Evolutionary conservation across 2,113 vertebrate species (phyloP).

Genomic region (Paratilapia polleni): DNA sequence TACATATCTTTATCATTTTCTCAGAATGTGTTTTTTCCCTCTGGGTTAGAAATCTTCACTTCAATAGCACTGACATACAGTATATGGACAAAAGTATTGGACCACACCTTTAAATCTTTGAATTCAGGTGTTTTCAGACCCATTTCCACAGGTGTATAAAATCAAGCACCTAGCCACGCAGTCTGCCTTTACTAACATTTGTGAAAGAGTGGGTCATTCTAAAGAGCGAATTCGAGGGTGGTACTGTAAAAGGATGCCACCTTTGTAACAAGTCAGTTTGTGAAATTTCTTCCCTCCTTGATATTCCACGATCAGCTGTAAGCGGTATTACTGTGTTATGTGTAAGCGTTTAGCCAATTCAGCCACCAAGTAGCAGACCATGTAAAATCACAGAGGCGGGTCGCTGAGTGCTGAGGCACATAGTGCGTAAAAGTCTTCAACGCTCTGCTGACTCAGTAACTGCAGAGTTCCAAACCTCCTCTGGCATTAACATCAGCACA

Average conservation of each 20-base stretch:
- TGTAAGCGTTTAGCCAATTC: background rate
- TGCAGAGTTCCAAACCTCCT: no score
- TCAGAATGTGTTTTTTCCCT: no score
- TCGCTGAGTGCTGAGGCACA: background rate
- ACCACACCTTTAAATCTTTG: background rate
- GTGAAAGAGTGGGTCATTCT: background rate
- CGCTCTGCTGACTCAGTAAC: no score
- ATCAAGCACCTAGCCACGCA: background rate
- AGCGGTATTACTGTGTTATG: background rate
- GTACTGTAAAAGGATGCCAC: background rate
- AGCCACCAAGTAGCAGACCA: background rate
- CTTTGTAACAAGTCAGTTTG: background rate
- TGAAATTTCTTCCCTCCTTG: background rate
- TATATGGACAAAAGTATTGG: background rate
- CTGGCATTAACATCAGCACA: background rate
- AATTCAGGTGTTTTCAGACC: background rate
- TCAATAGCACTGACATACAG: background rate
- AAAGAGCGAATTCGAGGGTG: background rate
- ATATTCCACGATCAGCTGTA: rapidly evolving
- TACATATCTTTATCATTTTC: no score
- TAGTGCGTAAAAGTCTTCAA: no score
- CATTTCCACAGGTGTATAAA: background rate
- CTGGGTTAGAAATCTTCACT: no score
- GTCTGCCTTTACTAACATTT: background rate
- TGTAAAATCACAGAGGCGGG: background rate